These are phyloP conservation scores for Myiotriccus ornatus DNA, from an alignment of 2,797 vertebrate genomes.

Conservation along the genomic window DNA sequence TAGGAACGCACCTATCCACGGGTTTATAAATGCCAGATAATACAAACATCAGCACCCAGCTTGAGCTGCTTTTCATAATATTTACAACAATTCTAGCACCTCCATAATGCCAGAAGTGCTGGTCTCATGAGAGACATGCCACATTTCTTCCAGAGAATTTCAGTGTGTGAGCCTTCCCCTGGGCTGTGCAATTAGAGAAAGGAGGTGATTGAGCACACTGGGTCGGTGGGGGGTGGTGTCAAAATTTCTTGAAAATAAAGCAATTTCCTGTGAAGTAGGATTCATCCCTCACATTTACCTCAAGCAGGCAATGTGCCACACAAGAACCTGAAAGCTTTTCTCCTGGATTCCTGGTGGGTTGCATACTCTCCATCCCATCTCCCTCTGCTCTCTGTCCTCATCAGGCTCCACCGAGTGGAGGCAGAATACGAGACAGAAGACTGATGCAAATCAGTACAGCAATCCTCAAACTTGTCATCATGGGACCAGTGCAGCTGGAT, in stretches of 20 bases:
- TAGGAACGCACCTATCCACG: not conserved
- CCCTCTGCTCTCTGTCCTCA: not conserved
- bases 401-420: not conserved
- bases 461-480: not conserved
- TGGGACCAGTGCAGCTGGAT: not conserved
- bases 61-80: not conserved
- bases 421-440: not conserved
- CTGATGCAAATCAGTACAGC: not conserved
- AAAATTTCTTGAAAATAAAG: not conserved
- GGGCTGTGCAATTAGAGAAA: not conserved
- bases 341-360: not conserved
- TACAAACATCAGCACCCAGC: not conserved
- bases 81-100: not conserved
- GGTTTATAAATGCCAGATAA: not conserved
- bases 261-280: not conserved
- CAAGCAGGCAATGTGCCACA: not conserved
- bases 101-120: not conserved
- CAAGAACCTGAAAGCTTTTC: not conserved
- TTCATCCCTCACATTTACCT: not conserved
- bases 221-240: not conserved
- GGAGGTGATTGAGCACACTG: rapidly evolving
- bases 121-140: not conserved
- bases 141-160: not conserved
- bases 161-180: not conserved
- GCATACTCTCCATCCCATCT: not conserved